Evolutionary conservation across 2,888 invertebrate genomes (phyloP).

Genomic region (Elysia crispata): DNA sequence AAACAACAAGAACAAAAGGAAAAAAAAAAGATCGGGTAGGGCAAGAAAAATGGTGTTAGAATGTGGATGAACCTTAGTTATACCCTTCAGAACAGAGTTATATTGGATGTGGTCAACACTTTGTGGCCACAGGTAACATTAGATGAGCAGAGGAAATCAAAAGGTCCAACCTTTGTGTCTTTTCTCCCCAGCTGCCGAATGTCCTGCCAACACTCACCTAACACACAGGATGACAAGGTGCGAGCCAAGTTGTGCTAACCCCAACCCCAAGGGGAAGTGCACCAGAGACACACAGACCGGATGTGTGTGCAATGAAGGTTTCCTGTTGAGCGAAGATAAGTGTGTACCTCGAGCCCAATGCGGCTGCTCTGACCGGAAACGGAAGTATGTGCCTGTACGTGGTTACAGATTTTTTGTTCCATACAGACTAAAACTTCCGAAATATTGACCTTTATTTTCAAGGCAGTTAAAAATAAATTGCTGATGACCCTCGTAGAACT

Average conservation of each 20-base stretch:
- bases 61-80: too few relatives aligned
- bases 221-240: not conserved
- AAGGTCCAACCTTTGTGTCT: not conserved
- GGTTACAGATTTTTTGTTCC: too few relatives aligned
- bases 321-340: not conserved
- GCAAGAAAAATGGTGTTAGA: too few relatives aligned
- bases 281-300: slow-evolving; percentile 6
- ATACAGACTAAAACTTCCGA: too few relatives aligned
- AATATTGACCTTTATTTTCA: too few relatives aligned
- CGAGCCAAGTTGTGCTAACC: not conserved
- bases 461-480: too few relatives aligned
- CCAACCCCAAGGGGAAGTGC: slow-evolving; percentile 1
- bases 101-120: not conserved
- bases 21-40: too few relatives aligned
- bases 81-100: too few relatives aligned
- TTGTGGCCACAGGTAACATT: too few relatives aligned
- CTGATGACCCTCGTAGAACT: too few relatives aligned
- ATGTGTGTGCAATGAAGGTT: slow-evolving; percentile 13
- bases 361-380: slow-evolving; percentile 1
- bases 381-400: slow-evolving; percentile 21
- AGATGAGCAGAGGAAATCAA: too few relatives aligned
- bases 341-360: slow-evolving; percentile 15
- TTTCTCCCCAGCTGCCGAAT: not conserved
- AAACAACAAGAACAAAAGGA: too few relatives aligned
- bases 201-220: slow-evolving; percentile 13